phyloP scores from a whole-genome alignment of 2,113 vertebrate genomes.

The Phyllostomus hastatus region DNA sequence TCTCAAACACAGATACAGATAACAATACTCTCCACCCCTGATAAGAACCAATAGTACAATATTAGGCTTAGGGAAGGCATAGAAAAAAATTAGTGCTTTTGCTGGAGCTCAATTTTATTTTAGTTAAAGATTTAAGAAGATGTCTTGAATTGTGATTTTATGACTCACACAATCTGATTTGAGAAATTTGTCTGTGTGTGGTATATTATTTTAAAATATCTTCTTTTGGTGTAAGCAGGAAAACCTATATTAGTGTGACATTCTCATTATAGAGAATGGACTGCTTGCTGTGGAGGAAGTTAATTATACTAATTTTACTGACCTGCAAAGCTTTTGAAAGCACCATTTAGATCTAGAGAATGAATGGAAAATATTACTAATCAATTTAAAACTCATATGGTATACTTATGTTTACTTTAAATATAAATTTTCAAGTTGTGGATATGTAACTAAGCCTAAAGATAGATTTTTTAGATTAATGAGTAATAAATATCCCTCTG shows the following conservation, averaged over 20 bases:
- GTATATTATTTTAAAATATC: neutral
- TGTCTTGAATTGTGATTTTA: neutral
- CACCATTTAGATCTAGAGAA: neutral
- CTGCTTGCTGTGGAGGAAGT: neutral
- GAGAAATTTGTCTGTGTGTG: neutral
- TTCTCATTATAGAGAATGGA: neutral
- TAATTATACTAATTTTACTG: neutral
- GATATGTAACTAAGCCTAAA: neutral
- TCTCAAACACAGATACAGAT: neutral
- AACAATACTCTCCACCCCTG: neutral
- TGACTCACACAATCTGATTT: neutral
- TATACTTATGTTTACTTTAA: neutral
- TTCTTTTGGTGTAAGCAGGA: neutral
- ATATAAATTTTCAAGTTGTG: neutral
- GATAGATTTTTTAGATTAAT: neutral
- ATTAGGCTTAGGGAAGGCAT: neutral
- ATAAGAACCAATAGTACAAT: neutral
- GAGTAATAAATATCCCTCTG: neutral
- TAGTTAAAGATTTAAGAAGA: neutral
- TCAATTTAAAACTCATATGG: neutral
- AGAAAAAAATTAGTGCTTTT: neutral
- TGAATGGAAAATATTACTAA: neutral
- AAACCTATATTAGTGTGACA: neutral
- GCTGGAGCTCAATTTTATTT: neutral
- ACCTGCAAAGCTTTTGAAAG: neutral